Evolutionary conservation across 2,888 invertebrate species (phyloP).

Genomic region (Agonopterix heracliana): DNA sequence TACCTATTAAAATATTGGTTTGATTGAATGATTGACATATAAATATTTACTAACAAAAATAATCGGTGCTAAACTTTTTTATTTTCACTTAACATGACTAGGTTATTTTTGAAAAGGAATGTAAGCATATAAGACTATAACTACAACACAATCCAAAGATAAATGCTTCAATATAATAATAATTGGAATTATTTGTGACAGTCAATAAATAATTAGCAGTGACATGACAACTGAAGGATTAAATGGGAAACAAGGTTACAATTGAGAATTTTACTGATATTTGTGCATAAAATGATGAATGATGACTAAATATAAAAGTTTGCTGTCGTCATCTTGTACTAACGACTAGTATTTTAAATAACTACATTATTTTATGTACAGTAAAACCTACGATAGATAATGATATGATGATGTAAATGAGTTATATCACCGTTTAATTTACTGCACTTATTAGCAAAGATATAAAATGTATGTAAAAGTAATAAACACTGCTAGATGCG

Average conservation of each 20-base stretch:
- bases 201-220: conserved; percentile 1
- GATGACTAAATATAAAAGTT: background rate
- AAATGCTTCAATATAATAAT: conserved; percentile 1
- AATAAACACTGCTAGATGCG: too few relatives aligned
- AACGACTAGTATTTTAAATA: conserved; percentile 26
- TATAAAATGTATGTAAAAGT: too few relatives aligned
- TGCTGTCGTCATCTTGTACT: conserved; percentile 14
- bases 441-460: background rate
- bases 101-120: conserved; percentile 9
- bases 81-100: conserved; percentile 11
- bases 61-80: too few relatives aligned
- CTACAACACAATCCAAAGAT: background rate
- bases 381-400: conserved; percentile 34
- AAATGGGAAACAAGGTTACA: background rate
- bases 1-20: too few relatives aligned
- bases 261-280: background rate
- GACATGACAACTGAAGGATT: background rate
- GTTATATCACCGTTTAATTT: conserved; percentile 10
- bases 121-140: conserved; percentile 8
- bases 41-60: too few relatives aligned
- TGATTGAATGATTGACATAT: too few relatives aligned
- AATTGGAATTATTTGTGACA: conserved; percentile 10
- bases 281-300: background rate
- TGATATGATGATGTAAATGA: conserved; percentile 36
- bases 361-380: conserved; percentile 35